phyloP scores from a whole-genome alignment of 2,888 invertebrate genomes.

The Drepanosiphum platanoidis region DNA sequence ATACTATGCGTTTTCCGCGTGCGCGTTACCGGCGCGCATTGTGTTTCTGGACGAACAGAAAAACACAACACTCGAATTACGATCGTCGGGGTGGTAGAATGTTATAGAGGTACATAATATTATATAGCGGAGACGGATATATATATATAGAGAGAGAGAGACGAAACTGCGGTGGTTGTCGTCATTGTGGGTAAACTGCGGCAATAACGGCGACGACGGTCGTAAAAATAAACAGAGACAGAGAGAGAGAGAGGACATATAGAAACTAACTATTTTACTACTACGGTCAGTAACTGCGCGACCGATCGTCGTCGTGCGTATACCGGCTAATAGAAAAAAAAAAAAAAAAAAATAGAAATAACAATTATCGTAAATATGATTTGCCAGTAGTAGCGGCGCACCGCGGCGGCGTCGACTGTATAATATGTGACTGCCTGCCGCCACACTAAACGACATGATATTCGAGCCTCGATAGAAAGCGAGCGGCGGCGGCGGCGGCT shows the following conservation, averaged over 20 bases:
- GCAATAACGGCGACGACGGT: background rate
- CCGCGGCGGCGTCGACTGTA: too few species aligned
- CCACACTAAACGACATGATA: background rate
- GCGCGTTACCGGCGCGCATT: too few species aligned
- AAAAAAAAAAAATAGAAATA: background rate
- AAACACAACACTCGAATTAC: background rate
- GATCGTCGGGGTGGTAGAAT: background rate
- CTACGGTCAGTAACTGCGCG: background rate
- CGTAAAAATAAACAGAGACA: background rate
- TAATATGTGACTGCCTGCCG: background rate
- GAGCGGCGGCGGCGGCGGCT: background rate
- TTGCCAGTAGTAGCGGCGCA: background rate
- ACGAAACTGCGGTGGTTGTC: background rate
- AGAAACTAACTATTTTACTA: background rate
- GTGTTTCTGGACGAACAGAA: background rate
- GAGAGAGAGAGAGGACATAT: background rate
- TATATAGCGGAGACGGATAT: too few species aligned
- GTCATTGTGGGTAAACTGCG: background rate
- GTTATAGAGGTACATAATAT: background rate
- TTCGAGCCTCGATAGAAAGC: background rate
- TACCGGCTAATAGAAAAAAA: background rate
- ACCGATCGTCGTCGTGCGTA: background rate
- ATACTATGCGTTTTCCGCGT: too few species aligned
- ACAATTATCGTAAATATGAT: conserved; percentile 11
- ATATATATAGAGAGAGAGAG: background rate